Evolutionary conservation across 2,797 vertebrate genomes (phyloP).

Genomic region (Sciurus vulgaris): DNA sequence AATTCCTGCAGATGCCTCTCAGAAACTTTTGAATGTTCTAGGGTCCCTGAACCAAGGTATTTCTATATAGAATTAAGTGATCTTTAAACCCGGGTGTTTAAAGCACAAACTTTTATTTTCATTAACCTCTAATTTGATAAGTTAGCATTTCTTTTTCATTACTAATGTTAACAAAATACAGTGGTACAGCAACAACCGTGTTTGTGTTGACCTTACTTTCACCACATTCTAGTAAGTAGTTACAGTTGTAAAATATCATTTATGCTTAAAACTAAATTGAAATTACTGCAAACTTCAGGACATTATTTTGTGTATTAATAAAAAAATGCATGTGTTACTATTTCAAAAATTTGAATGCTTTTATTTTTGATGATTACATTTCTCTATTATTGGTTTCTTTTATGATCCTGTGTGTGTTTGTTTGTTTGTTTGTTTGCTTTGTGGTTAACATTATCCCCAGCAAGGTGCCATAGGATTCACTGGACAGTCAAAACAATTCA

Average conservation of each 20-base stretch:
- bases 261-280: background rate
- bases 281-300: background rate
- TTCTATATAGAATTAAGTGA: background rate
- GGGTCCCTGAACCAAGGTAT: background rate
- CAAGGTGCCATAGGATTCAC: background rate
- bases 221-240: background rate
- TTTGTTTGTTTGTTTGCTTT: background rate
- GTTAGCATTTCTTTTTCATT: background rate
- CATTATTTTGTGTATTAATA: background rate
- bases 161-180: background rate
- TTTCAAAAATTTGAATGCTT: background rate
- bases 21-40: background rate
- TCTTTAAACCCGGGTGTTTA: background rate
- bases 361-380: background rate
- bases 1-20: background rate
- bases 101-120: slow-evolving; percentile 4
- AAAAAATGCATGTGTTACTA: background rate
- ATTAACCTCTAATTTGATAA: background rate
- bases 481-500: background rate
- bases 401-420: background rate
- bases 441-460: background rate
- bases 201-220: background rate
- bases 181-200: background rate
- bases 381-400: background rate
- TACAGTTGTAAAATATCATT: background rate